Evolutionary conservation across 1,140 invertebrate genomes (phyloP), one percentile per base, ranked within the genome.

Genomic region (Brachionus asplanchnoidis): DNA sequence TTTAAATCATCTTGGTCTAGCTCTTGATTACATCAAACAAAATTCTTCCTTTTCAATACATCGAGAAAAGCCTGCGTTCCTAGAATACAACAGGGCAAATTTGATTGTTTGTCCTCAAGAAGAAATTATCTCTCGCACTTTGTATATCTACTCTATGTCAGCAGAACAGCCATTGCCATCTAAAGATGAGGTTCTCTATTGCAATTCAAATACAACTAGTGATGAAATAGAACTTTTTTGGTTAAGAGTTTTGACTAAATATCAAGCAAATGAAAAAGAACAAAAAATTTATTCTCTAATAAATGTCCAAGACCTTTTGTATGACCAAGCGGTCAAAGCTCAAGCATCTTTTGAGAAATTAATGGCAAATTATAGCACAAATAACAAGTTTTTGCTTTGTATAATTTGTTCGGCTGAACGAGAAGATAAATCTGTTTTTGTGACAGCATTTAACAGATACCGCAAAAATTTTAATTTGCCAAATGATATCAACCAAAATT

Each of bases 121-220:
- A 87, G 85, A 86, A 85, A 83, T 84, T 60, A 80, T 82, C 1
- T 42, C n/a, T 36, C 32, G 53, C 2, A 26, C 50, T 42, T 44
- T 82, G 20, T 42, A 17, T 40, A 65, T 82, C 12, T 82, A 82
- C 20, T 42, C 50, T 44, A n/a, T 65, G 9, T 44, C 53, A 17
- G 28, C 40, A 7, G 40, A 73, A 0, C 53, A 40, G 14, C 85
- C 87, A 5, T 85, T 88, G 26, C 88, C 88, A 26, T 80, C 85
- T 40, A 85, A n/a, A n/a, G 88, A 89, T 85, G 88, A 89, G 70
- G 86, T 89, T 17, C 87, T 89, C 1, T 40, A 88, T n/a, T 89
- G 88, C 85, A 86, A 87, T 68, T n/a, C 82, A 44, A 77, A 86
- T 17, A 89, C 88, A 50, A 87, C 87, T 28, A 66, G 85, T 36